These are phyloP conservation scores for Zosterops hypoxanthus DNA, from an alignment of 2,113 vertebrate genomes.

Conservation along the genomic window DNA sequence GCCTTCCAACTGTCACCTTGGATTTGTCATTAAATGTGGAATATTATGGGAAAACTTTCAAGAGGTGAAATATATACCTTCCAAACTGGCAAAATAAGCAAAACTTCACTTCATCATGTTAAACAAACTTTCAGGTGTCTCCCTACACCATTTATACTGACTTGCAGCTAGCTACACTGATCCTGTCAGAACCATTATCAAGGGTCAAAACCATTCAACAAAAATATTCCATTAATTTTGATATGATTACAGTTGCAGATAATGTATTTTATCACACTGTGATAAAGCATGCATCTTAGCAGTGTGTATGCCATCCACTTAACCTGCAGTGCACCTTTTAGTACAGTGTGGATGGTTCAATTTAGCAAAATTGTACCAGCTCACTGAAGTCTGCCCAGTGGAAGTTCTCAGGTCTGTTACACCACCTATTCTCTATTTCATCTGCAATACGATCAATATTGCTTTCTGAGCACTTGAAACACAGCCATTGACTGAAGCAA, in stretches of 20 bases:
- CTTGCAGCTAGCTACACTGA: background rate
- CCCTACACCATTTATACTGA: background rate
- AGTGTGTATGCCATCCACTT: background rate
- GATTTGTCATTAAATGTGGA: slow-evolving; percentile 62
- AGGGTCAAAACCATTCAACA: background rate
- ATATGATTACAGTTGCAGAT: background rate
- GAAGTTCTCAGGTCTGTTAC: background rate
- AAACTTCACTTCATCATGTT: slow-evolving; percentile 62
- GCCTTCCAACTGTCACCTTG: slow-evolving; percentile 54
- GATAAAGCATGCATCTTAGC: background rate
- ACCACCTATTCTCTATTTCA: background rate
- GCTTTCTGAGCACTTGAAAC: background rate
- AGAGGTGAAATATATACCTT: slow-evolving; percentile 49
- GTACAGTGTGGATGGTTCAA: background rate
- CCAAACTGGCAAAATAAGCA: slow-evolving; percentile 27
- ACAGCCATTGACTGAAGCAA: background rate
- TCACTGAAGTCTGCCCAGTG: background rate
- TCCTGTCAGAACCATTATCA: background rate
- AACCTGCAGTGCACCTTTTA: background rate
- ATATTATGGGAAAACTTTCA: slow-evolving; percentile 41
- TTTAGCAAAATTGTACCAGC: background rate
- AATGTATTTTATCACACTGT: background rate
- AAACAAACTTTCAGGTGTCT: slow-evolving; percentile 11
- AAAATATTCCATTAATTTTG: background rate
- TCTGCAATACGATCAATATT: background rate